Conservation (phyloP, 2,888 invertebrate genomes). For the Metopia argyrocephala region DNA sequence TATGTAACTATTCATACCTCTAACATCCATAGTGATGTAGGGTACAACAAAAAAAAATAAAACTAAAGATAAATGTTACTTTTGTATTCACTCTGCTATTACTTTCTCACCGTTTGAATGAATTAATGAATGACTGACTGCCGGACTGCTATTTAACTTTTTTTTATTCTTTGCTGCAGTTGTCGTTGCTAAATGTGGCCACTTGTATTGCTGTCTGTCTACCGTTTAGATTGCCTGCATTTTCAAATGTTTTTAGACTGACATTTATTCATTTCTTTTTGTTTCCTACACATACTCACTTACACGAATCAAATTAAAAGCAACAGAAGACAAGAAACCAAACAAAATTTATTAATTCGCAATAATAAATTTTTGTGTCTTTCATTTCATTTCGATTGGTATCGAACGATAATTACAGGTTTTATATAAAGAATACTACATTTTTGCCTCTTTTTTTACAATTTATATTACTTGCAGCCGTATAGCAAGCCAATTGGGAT, state of each 20-base stretch:
- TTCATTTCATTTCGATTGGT: constrained; percentile 78
- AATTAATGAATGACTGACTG: background rate
- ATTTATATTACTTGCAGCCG: constrained; percentile 7
- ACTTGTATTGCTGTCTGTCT: background rate
- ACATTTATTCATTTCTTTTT: background rate
- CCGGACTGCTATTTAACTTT: constrained; percentile 35
- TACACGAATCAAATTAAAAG: background rate
- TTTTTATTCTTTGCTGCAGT: background rate
- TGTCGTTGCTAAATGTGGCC: constrained; percentile 31
- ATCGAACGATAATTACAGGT: constrained; percentile 78
- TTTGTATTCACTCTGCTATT: constrained; percentile 59
- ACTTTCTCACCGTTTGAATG: constrained; percentile 40
- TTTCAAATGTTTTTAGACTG: constrained; percentile 9
- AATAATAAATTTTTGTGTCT: constrained; percentile 79
- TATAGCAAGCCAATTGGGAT: too few relatives aligned
- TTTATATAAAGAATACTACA: constrained; percentile 67
- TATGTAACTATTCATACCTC: too few relatives aligned
- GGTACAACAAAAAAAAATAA: background rate
- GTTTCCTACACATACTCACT: constrained; percentile 23
- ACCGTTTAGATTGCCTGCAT: constrained; percentile 6
- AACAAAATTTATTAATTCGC: constrained; percentile 77
- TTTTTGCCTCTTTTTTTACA: constrained; percentile 28
- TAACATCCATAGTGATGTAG: too few relatives aligned
- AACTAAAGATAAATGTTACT: constrained; percentile 56
- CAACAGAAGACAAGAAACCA: constrained; percentile 60